Percentiles rank a stretch among this genome's conserved stretches.
Conservation (phyloP, 2,113 vertebrate genomes). For the Circaetus cinerascens region DNA sequence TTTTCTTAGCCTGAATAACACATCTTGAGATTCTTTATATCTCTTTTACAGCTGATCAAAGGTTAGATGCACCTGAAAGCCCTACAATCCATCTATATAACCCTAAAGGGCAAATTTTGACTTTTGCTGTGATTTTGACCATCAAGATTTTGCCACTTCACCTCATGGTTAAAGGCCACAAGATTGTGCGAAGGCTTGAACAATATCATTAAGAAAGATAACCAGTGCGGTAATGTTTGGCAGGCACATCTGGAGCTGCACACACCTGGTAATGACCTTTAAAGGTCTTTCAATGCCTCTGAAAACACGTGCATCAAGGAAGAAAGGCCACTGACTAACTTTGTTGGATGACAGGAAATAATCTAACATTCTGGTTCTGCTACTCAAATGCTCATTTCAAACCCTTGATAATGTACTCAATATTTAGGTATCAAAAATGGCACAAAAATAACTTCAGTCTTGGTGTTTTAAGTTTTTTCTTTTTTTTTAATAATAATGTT, state of each 20-base stretch:
- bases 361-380: not conserved
- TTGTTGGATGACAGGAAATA: not conserved
- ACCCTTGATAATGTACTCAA: not conserved
- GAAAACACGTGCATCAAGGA: not conserved
- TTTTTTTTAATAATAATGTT: not conserved
- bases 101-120: not conserved
- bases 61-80: not conserved
- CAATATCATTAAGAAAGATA: not conserved
- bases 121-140: not conserved
- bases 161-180: accelerated
- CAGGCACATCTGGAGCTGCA: not conserved
- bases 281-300: not conserved
- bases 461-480: not conserved
- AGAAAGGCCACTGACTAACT: not conserved
- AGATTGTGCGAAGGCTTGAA: not conserved
- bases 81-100: not conserved
- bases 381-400: not conserved
- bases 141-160: not conserved
- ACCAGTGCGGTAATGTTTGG: not conserved
- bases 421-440: not conserved
- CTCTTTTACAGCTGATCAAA: not conserved
- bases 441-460: not conserved
- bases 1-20: not conserved
- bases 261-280: not conserved
- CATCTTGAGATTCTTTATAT: not conserved